A percentile compares a stretch with the other conserved stretches of the same genome.
phyloP scores from a whole-genome alignment of 1,140 invertebrate species.

The Lepidurus arcticus region DNA sequence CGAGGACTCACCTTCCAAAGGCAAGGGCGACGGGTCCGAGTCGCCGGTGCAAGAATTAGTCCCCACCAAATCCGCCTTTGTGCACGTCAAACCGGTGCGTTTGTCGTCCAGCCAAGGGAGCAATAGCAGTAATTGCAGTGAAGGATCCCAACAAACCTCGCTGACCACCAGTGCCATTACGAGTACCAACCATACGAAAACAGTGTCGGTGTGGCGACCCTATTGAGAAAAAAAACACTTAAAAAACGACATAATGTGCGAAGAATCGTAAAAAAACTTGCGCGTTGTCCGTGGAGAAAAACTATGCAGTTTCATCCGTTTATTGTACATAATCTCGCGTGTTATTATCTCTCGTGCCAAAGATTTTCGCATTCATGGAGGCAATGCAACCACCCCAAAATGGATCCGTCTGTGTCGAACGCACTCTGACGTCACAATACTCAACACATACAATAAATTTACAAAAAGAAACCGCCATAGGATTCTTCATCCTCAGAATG shows the following conservation, averaged over 20 bases:
- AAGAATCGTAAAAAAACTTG: too few relatives aligned
- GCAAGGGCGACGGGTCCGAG: neutral
- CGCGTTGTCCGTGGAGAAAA: neutral
- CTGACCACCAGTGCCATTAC: neutral
- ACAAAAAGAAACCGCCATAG: too few relatives aligned
- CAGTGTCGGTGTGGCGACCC: conserved; percentile 5
- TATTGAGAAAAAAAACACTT: neutral
- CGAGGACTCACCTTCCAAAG: neutral
- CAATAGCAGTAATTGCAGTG: neutral
- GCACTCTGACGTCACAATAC: too few relatives aligned
- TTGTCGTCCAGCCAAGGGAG: neutral
- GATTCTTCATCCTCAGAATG: too few relatives aligned
- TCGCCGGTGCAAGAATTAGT: neutral
- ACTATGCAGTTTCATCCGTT: neutral
- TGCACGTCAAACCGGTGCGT: conserved; percentile 11
- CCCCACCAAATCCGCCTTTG: neutral
- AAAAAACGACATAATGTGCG: too few relatives aligned
- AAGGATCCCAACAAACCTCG: conserved; percentile 10
- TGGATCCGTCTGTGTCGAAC: too few relatives aligned
- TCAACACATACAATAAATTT: too few relatives aligned
- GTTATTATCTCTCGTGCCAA: conserved; percentile 15
- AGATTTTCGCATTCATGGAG: neutral
- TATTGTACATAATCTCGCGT: conserved; percentile 1
- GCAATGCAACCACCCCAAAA: too few relatives aligned
- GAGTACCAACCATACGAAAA: neutral